Percentiles rank a stretch among this genome's conserved stretches.
Evolutionary conservation across 2,888 invertebrate genomes (phyloP).

Genomic region (Unio delphinus): DNA sequence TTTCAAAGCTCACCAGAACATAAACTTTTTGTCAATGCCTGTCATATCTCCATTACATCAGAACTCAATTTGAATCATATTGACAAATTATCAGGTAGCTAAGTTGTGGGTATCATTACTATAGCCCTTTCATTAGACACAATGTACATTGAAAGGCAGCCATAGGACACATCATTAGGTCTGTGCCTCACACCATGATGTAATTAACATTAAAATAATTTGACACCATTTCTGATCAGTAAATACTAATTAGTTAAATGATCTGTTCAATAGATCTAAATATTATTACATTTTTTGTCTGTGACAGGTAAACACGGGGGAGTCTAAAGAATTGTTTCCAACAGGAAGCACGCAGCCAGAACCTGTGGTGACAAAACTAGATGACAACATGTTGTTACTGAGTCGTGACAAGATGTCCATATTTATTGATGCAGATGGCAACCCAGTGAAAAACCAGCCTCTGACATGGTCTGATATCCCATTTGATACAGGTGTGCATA

Average conservation of each 20-base stretch:
- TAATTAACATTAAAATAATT: not conserved
- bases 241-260: too few relatives aligned
- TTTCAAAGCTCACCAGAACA: too few relatives aligned
- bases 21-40: too few relatives aligned
- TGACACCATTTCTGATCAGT: not conserved
- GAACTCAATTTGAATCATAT: too few relatives aligned
- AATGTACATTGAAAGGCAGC: too few relatives aligned
- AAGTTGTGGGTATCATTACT: too few relatives aligned
- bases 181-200: not conserved
- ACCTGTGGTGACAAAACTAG: conserved; percentile 71
- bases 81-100: too few relatives aligned
- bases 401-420: conserved; percentile 91
- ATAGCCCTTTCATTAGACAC: too few relatives aligned
- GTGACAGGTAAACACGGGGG: conserved; percentile 73
- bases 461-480: conserved; percentile 86
- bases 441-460: conserved; percentile 81
- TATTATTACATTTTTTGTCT: not conserved
- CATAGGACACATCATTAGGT: too few relatives aligned
- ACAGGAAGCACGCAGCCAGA: conserved; percentile 65
- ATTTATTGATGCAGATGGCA: conserved; percentile 83
- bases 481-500: conserved; percentile 67
- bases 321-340: conserved; percentile 87
- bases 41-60: too few relatives aligned
- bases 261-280: too few relatives aligned
- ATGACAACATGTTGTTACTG: conserved; percentile 77